These are phyloP conservation scores for Phlogophora meticulosa DNA, from an alignment of 2,888 invertebrate species.

Conservation along the genomic window DNA sequence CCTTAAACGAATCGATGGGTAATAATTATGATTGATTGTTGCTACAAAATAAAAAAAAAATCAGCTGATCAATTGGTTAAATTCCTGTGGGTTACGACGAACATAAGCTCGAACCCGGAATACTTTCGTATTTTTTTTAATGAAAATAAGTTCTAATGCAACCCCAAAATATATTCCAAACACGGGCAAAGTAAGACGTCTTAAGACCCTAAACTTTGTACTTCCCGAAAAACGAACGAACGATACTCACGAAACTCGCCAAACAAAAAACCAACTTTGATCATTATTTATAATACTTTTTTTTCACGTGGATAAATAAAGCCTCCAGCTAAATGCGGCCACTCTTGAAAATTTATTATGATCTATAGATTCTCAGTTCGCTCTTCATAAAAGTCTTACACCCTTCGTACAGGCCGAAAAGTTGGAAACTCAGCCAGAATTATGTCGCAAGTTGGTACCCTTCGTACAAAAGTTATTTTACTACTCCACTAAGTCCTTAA, in stretches of 20 bases:
- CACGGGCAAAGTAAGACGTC: constrained; percentile 57
- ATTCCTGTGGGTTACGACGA: constrained; percentile 1
- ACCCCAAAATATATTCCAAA: constrained; percentile 60
- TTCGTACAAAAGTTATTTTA: constrained; percentile 83
- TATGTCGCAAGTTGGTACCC: constrained; percentile 79
- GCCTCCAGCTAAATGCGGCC: constrained; percentile 61
- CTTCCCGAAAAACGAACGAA: constrained; percentile 53
- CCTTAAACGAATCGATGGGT: too few relatives aligned
- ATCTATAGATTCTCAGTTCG: constrained; percentile 80
- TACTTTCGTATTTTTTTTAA: constrained; percentile 11
- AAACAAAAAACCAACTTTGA: constrained; percentile 77
- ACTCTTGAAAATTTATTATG: constrained; percentile 80
- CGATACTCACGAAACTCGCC: constrained; percentile 55
- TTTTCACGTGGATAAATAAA: constrained; percentile 78
- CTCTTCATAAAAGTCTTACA: constrained; percentile 72
- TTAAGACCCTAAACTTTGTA: constrained; percentile 59
- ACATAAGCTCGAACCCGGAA: constrained; percentile 5
- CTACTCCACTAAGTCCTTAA: constrained; percentile 83
- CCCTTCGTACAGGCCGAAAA: constrained; percentile 63
- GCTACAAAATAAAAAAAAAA: too few relatives aligned
- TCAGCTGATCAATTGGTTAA: too few relatives aligned
- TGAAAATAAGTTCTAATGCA: constrained; percentile 51
- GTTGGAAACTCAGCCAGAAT: constrained; percentile 77
- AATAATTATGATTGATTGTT: too few relatives aligned
- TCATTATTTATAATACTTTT: constrained; percentile 82